Base-by-base conservation (phyloP, 2,797 vertebrate genomes). In the Diceros bicornis region DNA sequence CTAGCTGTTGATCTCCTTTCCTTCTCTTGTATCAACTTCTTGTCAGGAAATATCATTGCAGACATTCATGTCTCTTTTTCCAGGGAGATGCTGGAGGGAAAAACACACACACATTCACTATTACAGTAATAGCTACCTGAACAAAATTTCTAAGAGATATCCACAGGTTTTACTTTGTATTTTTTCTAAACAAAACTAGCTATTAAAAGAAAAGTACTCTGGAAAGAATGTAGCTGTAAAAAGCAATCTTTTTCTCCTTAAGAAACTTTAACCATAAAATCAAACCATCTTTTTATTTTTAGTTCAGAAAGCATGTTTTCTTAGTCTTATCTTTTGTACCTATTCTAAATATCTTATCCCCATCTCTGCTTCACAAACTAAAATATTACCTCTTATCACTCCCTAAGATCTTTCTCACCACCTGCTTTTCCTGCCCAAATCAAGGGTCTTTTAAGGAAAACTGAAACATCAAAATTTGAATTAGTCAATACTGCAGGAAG, bases 1-100 rank as follows among this genome's bases (percentile, higher is more conserved):
- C 81, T 95, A 89, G 94, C 52, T 84, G 94, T 94, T 27, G 55
- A 91, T 82, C 61, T 97, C 92, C 88, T 93, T 78, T 96, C 84
- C 94, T 97, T 97, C 29, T 94, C n/a, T 92, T 52, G 50, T 55
- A 97, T 89, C 96, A 94, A 86, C 86, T 98, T 94, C 97, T 96
- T 91, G 94, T 98, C 97, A 98, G 59, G 82, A 83, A 96, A 83
- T 88, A 96, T 66, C 94, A 94, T 32, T 57, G 93, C 91, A 91
- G 96, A 95, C 10, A 96, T 78, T 62, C 96, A 97, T 84, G 81
- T 88, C 91, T 75, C 93, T 96, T 92, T 93, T 93, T 83, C 77
- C 94, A 94, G 23, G 66, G 55, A 97, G 83, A 96, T 52, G 97
- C 98, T 98, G 85, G 50, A 93, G 57, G 50, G 23, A 96, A 91